Evolutionary conservation across 2,888 invertebrate species (phyloP).

Genomic region (Phengaris alcon): DNA sequence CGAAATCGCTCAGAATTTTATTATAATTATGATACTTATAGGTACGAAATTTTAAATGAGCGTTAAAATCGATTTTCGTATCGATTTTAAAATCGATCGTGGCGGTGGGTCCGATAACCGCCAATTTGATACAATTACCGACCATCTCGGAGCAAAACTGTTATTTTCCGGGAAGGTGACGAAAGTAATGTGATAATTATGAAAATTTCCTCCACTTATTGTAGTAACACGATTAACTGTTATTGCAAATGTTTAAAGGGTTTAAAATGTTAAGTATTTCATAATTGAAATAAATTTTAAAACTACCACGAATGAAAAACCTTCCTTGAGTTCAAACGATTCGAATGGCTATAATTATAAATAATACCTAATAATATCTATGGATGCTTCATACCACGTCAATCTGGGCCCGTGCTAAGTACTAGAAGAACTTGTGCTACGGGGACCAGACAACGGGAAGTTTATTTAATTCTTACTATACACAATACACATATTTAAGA

Average conservation of each 20-base stretch:
- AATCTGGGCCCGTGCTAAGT: no score
- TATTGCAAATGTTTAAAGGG: not conserved
- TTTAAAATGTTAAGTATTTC: not conserved
- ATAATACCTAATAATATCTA: no score
- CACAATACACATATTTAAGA: no score
- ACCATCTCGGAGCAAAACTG: conserved; percentile 29
- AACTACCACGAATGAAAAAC: no score
- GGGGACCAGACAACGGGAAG: no score
- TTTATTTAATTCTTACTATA: no score
- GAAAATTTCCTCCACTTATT: conserved; percentile 5
- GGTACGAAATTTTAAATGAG: conserved; percentile 25
- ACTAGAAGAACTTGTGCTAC: no score
- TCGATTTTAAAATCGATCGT: conserved; percentile 46
- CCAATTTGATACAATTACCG: conserved; percentile 51
- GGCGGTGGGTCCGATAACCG: conserved; percentile 40
- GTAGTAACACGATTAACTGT: not conserved
- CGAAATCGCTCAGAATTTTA: conserved; percentile 31
- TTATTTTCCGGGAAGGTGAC: conserved; percentile 25
- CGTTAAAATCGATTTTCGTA: conserved; percentile 37
- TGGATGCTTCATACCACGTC: no score
- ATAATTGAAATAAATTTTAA: not conserved
- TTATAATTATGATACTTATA: conserved; percentile 16
- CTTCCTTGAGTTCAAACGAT: no score
- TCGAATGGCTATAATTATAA: no score
- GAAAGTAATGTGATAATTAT: conserved; percentile 21